A percentile compares a stretch with the other conserved stretches of the same genome.
These are phyloP conservation scores for Cantharis rufa DNA, from an alignment of 2,888 invertebrate species.

Conservation along the genomic window DNA sequence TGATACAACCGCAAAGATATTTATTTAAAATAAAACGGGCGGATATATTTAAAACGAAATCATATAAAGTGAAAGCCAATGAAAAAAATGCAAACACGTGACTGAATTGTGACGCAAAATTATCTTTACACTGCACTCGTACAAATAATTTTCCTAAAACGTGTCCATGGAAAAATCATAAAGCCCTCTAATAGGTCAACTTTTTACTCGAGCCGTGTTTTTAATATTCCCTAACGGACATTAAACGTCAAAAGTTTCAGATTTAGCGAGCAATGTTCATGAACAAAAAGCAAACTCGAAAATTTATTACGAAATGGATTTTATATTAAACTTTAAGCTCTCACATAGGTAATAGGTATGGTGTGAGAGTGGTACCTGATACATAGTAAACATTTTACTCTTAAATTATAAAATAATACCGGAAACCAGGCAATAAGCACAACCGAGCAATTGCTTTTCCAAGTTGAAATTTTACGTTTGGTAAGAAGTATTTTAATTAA, in stretches of 20 bases:
- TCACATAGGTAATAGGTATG: background rate
- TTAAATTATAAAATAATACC: background rate
- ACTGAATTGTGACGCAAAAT: background rate
- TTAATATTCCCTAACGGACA: conserved; percentile 14
- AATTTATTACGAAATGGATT: conserved; percentile 3
- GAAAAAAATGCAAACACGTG: background rate
- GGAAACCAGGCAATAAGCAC: too few relatives aligned
- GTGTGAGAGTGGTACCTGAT: background rate
- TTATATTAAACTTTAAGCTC: conserved; percentile 5
- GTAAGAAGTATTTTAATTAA: background rate
- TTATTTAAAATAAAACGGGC: background rate
- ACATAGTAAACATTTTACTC: background rate
- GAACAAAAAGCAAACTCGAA: conserved; percentile 6
- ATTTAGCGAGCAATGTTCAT: conserved; percentile 9
- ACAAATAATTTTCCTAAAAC: conserved; percentile 7
- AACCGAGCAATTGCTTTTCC: too few relatives aligned
- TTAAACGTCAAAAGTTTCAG: conserved; percentile 15
- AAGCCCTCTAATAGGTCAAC: conserved; percentile 10
- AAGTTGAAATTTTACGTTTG: too few relatives aligned
- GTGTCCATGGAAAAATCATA: conserved; percentile 7
- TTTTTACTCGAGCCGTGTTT: conserved; percentile 3
- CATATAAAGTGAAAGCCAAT: background rate
- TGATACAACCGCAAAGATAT: background rate
- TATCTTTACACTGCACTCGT: background rate
- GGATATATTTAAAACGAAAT: background rate